Evolutionary conservation across 2,113 vertebrate species (phyloP).

Genomic region (Spea bombifrons): DNA sequence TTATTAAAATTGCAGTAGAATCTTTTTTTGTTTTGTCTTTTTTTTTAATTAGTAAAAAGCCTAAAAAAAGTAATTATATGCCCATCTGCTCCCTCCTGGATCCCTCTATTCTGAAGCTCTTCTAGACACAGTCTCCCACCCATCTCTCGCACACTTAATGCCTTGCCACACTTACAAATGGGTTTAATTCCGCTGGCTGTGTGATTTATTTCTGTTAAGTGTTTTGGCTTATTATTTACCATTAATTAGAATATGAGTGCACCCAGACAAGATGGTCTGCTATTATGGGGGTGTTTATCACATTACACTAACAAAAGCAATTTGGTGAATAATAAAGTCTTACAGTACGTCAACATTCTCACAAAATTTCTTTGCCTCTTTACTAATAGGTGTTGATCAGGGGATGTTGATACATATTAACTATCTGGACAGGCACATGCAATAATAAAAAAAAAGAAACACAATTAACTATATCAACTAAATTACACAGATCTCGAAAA

Average conservation of each 20-base stretch:
- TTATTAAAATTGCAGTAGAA: neutral
- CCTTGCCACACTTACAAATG: slow-evolving; percentile 47
- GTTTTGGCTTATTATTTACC: slow-evolving; percentile 46
- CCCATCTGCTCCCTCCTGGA: slow-evolving; percentile 47
- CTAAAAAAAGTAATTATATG: slow-evolving; percentile 45
- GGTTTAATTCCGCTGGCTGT: slow-evolving; percentile 32
- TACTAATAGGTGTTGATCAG: neutral
- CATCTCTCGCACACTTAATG: slow-evolving; percentile 40
- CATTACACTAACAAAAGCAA: slow-evolving; percentile 9
- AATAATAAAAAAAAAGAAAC: no score
- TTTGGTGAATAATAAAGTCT: neutral
- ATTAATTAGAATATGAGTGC: slow-evolving; percentile 41
- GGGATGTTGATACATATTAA: no score
- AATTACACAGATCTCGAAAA: no score
- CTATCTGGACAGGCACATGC: no score
- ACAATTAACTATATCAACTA: no score
- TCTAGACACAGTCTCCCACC: slow-evolving; percentile 13
- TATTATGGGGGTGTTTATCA: slow-evolving; percentile 27
- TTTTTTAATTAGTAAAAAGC: neutral
- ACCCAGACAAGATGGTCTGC: slow-evolving; percentile 6
- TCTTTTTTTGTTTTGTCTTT: neutral
- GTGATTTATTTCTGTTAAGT: slow-evolving; percentile 46
- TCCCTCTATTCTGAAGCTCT: slow-evolving; percentile 26
- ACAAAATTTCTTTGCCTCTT: slow-evolving; percentile 12
- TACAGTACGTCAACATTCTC: slow-evolving; percentile 17